Evolutionary conservation across 2,797 vertebrate species (phyloP).

Genomic region (Amniataba percoides): DNA sequence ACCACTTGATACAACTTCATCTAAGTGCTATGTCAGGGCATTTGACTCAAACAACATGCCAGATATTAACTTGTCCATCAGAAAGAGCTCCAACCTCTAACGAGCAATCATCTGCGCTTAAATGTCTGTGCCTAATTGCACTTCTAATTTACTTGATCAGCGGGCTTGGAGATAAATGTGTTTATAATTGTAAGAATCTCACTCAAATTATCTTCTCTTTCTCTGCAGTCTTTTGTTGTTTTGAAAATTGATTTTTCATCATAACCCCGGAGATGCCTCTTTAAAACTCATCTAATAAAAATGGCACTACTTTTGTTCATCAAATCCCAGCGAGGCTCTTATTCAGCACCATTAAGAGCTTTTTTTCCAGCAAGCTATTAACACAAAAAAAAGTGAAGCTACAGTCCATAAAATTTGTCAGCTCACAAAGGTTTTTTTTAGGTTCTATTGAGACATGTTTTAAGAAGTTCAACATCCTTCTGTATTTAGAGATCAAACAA

Average conservation of each 20-base stretch:
- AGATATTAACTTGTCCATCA: constrained; percentile 12
- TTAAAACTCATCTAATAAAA: constrained; percentile 38
- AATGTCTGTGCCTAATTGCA: constrained; percentile 36
- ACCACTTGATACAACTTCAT: too few relatives aligned
- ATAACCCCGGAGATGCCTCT: constrained; percentile 40
- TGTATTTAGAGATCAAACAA: constrained; percentile 43
- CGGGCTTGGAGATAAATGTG: constrained; percentile 44
- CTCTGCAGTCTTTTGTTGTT: constrained; percentile 45
- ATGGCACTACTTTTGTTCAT: constrained; percentile 39
- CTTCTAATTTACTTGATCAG: constrained; percentile 59
- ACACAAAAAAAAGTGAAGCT: constrained; percentile 33
- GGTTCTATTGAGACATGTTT: constrained; percentile 37
- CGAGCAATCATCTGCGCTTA: constrained; percentile 30
- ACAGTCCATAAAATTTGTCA: constrained; percentile 41
- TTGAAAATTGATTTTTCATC: constrained; percentile 20
- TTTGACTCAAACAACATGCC: constrained; percentile 11
- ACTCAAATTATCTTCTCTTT: constrained; percentile 30
- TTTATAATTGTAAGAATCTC: constrained; percentile 39
- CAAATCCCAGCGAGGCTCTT: constrained; percentile 44
- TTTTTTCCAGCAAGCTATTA: constrained; percentile 29
- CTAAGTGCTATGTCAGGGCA: not conserved
- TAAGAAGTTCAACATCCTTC: constrained; percentile 29
- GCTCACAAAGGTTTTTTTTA: constrained; percentile 26
- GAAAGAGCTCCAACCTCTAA: constrained; percentile 29
- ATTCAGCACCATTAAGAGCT: constrained; percentile 42